Conservation (phyloP, 1,140 invertebrate genomes). For the Ridgeia piscesae region DNA sequence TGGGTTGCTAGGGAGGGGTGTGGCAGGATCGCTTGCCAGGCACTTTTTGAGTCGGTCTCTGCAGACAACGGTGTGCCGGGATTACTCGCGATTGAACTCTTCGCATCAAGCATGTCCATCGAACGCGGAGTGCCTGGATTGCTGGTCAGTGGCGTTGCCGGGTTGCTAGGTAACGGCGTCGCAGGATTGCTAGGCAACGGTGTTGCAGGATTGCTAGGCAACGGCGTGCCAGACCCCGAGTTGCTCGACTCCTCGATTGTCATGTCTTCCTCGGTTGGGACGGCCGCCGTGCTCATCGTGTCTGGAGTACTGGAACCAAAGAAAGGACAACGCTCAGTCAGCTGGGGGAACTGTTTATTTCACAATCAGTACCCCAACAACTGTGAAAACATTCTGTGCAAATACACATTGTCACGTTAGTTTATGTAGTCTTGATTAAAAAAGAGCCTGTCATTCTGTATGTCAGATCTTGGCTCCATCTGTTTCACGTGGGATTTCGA, state of each 20-base stretch:
- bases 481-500: no score
- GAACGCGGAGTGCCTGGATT: slow-evolving; percentile 53
- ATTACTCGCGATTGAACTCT: slow-evolving; percentile 4
- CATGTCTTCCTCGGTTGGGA: neutral
- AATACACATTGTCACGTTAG: no score
- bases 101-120: slow-evolving; percentile 2
- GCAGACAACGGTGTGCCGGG: neutral
- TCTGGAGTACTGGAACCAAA: neutral
- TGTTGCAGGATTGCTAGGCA: neutral
- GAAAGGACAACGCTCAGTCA: neutral
- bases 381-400: no score
- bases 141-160: slow-evolving; percentile 41
- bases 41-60: neutral
- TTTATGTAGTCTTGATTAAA: no score
- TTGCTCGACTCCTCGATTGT: neutral
- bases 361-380: neutral
- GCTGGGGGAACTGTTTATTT: neutral
- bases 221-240: neutral
- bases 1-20: neutral
- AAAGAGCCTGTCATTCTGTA: no score
- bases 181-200: neutral
- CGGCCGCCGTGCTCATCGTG: neutral
- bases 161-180: neutral
- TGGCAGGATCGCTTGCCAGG: neutral
- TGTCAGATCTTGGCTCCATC: no score